Conservation (phyloP, 2,113 vertebrate species). For the Chloroceryle aenea region DNA sequence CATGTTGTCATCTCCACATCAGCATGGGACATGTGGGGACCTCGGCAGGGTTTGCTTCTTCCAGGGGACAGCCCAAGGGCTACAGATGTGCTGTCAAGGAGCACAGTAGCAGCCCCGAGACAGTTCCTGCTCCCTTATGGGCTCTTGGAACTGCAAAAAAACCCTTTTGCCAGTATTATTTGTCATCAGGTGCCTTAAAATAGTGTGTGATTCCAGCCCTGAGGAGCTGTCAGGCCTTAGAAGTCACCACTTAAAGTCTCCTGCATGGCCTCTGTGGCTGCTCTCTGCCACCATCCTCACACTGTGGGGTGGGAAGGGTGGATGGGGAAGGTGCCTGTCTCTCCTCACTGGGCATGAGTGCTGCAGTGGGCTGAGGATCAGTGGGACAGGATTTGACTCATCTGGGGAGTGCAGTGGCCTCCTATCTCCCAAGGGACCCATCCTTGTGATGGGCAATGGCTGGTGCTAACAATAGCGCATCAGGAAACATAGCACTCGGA, state of each 20-base stretch:
- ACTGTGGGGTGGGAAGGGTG: background rate
- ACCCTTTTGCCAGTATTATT: background rate
- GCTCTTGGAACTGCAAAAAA: background rate
- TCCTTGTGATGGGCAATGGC: background rate
- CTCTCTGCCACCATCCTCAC: rapidly evolving
- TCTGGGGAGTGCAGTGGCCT: background rate
- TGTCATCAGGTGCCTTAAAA: slow-evolving; percentile 33
- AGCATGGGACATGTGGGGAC: background rate
- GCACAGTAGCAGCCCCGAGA: background rate
- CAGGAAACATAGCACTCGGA: background rate
- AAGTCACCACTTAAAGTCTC: background rate
- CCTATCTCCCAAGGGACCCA: background rate
- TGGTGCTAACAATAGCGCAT: background rate
- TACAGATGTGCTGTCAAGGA: rapidly evolving
- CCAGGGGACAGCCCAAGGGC: background rate
- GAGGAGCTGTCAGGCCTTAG: background rate
- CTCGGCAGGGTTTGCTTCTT: background rate
- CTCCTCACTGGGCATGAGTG: rapidly evolving
- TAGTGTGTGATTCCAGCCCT: background rate
- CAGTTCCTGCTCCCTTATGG: background rate
- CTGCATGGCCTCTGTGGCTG: rapidly evolving
- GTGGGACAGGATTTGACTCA: background rate
- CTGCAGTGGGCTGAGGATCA: background rate
- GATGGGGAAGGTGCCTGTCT: rapidly evolving
- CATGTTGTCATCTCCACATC: rapidly evolving